Base-by-base conservation (phyloP, 1,140 invertebrate species). In the Anadara kagoshimensis region DNA sequence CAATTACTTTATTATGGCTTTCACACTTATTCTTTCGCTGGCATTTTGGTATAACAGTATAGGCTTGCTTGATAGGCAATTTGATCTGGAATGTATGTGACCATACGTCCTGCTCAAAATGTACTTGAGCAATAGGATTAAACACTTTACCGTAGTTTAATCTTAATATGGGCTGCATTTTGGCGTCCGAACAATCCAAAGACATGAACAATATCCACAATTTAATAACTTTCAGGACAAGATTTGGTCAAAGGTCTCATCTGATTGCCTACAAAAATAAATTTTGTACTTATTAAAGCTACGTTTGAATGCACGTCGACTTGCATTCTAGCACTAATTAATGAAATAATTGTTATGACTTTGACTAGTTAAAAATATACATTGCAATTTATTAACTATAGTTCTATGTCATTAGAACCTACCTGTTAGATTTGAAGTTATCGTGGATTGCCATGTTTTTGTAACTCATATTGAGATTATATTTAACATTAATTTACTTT, bases 71-170 rank as follows among this genome's bases (percentile, higher is more conserved):
- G 11, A 61, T 36, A 36, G 72, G 72, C 11, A 74, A 20, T 16
- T 47, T 36, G 18, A 74, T 68, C 51, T 74, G 47, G 24, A 74
- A 68, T 18, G 72, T 74, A 36, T 74, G 72, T 26, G 53, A 45
- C 72, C 72, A 74, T 18, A 26, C 22, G 43, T 63, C 61, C 29
- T 49, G 24, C 29, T 44, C 22, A 20, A 63, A 63, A 63, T 49
- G 29, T 8, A 63, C 11, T 24, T 16, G n/a, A n/a, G 36, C 61
- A 49, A 29, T 11, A 7, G 26, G 22, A 49, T 63, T 22, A 45
- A 75, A 64, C 16, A 69, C 10, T 8, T 63, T 45, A 16, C 72
- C 72, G 47, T 74, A 74, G n/a, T 74, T 74, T 11, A 74, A 24
- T 64, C 72, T 67, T 20, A 56, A 58, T 10, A 63, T 26, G 41